phyloP scores from a whole-genome alignment of 2,888 invertebrate genomes.

The Deroplatys truncata region DNA sequence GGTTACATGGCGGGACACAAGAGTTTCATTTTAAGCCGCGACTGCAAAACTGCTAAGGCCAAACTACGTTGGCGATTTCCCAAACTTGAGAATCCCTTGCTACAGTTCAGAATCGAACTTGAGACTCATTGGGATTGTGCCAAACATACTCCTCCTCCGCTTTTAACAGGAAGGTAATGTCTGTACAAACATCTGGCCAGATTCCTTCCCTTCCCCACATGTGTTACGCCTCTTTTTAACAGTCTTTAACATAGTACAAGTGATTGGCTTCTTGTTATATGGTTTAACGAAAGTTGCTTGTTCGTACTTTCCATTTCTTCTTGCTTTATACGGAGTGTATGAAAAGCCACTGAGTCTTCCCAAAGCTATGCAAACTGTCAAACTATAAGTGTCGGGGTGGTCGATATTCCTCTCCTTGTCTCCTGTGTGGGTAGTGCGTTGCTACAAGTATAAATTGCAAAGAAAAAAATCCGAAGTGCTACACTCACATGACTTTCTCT shows the following conservation, averaged over 20 bases:
- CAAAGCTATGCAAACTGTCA: not conserved
- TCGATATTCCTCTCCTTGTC: too few relatives aligned
- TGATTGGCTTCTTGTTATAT: not conserved
- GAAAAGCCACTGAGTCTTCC: too few relatives aligned
- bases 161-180: not conserved
- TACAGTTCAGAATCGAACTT: not conserved
- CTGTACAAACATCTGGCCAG: not conserved
- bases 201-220: not conserved
- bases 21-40: not conserved
- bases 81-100: not conserved
- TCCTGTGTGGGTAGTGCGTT: too few relatives aligned
- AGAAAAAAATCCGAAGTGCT: too few relatives aligned
- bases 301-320: not conserved
- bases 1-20: not conserved
- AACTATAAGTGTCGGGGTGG: too few relatives aligned
- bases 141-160: not conserved
- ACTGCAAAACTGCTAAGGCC: not conserved
- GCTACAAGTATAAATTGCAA: too few relatives aligned
- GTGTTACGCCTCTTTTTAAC: not conserved
- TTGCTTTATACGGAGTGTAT: too few relatives aligned
- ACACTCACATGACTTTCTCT: too few relatives aligned
- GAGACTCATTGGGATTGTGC: not conserved
- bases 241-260: not conserved
- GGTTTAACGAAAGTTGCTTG: not conserved
- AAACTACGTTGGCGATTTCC: not conserved